Conservation (phyloP, 2,797 vertebrate genomes). For the Dermochelys coriacea region DNA sequence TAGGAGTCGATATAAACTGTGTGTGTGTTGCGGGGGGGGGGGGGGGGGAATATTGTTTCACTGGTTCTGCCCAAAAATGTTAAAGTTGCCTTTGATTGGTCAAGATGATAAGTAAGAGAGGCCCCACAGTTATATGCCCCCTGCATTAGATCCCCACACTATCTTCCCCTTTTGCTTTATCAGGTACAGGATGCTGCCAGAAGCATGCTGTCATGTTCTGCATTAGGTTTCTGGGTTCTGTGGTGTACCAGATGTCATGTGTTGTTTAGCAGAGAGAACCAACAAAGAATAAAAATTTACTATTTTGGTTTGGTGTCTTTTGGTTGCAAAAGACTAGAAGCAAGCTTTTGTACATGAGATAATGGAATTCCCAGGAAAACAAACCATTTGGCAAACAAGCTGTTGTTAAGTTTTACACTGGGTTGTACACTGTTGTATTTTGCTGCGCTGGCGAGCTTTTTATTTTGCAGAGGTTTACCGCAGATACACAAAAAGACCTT, state of each 20-base stretch:
- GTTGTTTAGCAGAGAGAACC: slow-evolving; percentile 32
- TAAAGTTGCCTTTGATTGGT: not conserved
- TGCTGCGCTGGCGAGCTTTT: fast-evolving
- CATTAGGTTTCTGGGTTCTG: slow-evolving; percentile 32
- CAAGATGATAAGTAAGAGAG: not conserved
- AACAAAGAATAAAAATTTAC: slow-evolving; percentile 41
- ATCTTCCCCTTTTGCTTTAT: not conserved
- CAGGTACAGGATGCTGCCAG: not conserved
- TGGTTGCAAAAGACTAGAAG: slow-evolving; percentile 55
- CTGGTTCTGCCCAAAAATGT: not conserved
- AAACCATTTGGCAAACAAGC: slow-evolving; percentile 52
- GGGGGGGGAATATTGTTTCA: not conserved
- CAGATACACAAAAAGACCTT: not conserved
- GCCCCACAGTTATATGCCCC: no score
- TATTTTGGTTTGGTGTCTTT: slow-evolving; percentile 55
- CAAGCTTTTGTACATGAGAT: not conserved
- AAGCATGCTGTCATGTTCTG: not conserved
- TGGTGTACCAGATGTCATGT: slow-evolving; percentile 33
- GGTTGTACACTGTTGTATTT: not conserved
- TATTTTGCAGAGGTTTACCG: slow-evolving; percentile 8
- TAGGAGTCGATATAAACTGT: not conserved
- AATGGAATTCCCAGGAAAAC: slow-evolving; percentile 43
- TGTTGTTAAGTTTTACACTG: slow-evolving; percentile 1
- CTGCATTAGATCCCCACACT: not conserved
- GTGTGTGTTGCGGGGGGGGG: no score